Evolutionary conservation across 2,888 invertebrate species (phyloP).

Genomic region (Drosophila lutescens): DNA sequence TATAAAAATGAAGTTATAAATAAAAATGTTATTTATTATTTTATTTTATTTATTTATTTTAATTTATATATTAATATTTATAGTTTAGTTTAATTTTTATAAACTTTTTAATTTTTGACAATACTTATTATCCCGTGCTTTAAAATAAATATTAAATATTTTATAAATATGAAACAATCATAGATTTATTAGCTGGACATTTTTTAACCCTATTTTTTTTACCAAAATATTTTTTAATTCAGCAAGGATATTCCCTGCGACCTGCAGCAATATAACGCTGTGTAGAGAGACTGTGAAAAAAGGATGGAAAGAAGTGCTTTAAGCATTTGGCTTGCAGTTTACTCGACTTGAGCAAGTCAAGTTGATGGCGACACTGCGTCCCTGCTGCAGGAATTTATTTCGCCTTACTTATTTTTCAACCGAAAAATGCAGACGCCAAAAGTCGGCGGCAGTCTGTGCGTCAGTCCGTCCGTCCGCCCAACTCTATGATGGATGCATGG

Average conservation of each 20-base stretch:
- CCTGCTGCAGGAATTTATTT: conserved; percentile 57
- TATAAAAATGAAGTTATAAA: too few relatives aligned
- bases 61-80: too few relatives aligned
- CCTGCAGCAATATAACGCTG: conserved; percentile 1
- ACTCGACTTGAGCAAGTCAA: conserved; percentile 61
- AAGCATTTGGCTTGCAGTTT: conserved; percentile 62
- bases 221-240: neutral
- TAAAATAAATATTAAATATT: too few relatives aligned
- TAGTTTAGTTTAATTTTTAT: too few relatives aligned
- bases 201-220: neutral
- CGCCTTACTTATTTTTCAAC: conserved; percentile 54
- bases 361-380: conserved; percentile 45
- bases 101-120: too few relatives aligned
- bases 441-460: conserved; percentile 41
- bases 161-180: too few relatives aligned
- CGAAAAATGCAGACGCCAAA: conserved; percentile 56
- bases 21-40: too few relatives aligned
- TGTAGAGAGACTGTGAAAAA: conserved; percentile 28
- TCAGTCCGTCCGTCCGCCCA: conserved; percentile 33
- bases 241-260: conserved; percentile 2
- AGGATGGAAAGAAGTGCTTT: conserved; percentile 32
- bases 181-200: too few relatives aligned
- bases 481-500: conserved; percentile 65
- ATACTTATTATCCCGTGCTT: too few relatives aligned
- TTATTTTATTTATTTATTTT: too few relatives aligned